A percentile compares a stretch with the other conserved stretches of the same genome.
These are phyloP conservation scores for Ancistrus triradiatus DNA, from an alignment of 2,113 vertebrate genomes.

Conservation along the genomic window DNA sequence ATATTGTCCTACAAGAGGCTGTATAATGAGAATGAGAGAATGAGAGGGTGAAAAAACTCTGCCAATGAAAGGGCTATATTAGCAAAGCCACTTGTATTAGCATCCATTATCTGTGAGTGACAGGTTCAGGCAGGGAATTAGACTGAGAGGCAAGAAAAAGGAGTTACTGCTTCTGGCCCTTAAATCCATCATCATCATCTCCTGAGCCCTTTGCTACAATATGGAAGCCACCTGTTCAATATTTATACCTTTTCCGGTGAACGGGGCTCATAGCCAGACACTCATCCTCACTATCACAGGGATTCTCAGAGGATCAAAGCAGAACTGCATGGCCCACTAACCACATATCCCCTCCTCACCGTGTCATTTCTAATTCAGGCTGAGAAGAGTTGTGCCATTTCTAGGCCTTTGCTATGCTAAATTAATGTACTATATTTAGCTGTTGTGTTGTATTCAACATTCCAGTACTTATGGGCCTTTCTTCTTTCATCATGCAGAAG, in stretches of 20 bases:
- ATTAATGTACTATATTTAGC: neutral
- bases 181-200: slow-evolving; percentile 40
- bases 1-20: no score
- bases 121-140: slow-evolving; percentile 42
- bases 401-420: neutral
- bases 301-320: slow-evolving; percentile 28
- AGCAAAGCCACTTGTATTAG: slow-evolving; percentile 27
- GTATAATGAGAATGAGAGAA: no score
- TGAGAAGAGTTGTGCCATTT: slow-evolving; percentile 1
- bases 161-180: slow-evolving; percentile 20
- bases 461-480: neutral
- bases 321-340: slow-evolving; percentile 25
- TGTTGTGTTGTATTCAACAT: slow-evolving; percentile 14
- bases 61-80: slow-evolving; percentile 20
- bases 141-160: slow-evolving; percentile 4
- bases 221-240: slow-evolving; percentile 45
- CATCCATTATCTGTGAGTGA: slow-evolving; percentile 42
- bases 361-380: slow-evolving; percentile 22
- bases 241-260: slow-evolving; percentile 33
- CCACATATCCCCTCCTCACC: neutral
- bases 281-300: slow-evolving; percentile 17
- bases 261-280: slow-evolving; percentile 26
- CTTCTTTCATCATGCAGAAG: neutral
- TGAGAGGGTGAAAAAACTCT: neutral
- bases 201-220: slow-evolving; percentile 14